A percentile compares a stretch with the other conserved stretches of the same genome.
Evolutionary conservation across 1,140 invertebrate species (phyloP).

Genomic region (Neuroterus valhalla): DNA sequence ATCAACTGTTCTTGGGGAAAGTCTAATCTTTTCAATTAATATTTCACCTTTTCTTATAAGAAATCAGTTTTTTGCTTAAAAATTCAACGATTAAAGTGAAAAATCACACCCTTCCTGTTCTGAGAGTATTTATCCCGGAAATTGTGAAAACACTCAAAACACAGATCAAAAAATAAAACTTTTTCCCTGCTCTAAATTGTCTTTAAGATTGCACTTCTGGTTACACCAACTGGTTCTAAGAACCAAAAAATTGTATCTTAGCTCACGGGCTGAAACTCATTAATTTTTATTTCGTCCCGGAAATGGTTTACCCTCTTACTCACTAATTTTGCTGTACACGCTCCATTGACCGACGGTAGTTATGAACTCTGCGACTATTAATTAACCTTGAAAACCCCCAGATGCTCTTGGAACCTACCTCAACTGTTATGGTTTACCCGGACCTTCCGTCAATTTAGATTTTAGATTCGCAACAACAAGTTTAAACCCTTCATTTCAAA

Average conservation of each 20-base stretch:
- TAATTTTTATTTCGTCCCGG: slow-evolving; percentile 62
- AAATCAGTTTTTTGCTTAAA: too few species aligned
- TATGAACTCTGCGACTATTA: slow-evolving; percentile 63
- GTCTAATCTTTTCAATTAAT: too few species aligned
- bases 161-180: too few species aligned
- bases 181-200: too few species aligned
- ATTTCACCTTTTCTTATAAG: too few species aligned
- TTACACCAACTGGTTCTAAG: too few species aligned
- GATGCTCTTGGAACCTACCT: slow-evolving; percentile 56
- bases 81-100: too few species aligned
- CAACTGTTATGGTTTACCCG: slow-evolving; percentile 48
- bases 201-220: too few species aligned
- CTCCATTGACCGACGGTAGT: slow-evolving; percentile 62
- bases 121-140: too few species aligned
- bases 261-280: slow-evolving; percentile 50
- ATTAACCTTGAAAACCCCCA: slow-evolving; percentile 60
- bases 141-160: neutral
- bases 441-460: slow-evolving; percentile 21
- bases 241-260: slow-evolving; percentile 24
- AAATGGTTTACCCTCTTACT: slow-evolving; percentile 58
- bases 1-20: too few species aligned
- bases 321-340: slow-evolving; percentile 54
- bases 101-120: too few species aligned
- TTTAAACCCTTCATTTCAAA: slow-evolving; percentile 30
- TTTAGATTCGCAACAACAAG: neutral